These are phyloP conservation scores for Carcharodon carcharias DNA, from an alignment of 2,797 vertebrate genomes.

Conservation along the genomic window DNA sequence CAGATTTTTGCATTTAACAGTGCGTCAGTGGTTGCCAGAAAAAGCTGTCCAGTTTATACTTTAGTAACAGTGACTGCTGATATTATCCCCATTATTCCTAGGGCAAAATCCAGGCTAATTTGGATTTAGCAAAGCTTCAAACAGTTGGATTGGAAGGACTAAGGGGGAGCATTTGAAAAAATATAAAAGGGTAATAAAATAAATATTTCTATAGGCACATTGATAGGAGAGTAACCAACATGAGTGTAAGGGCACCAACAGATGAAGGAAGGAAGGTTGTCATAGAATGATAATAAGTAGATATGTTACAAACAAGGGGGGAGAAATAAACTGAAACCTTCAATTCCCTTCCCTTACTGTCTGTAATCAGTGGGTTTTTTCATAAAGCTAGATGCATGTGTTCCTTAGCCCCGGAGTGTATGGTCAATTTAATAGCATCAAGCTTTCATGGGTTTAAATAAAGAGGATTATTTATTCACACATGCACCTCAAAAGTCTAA, in stretches of 20 bases:
- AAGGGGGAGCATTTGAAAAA: background rate
- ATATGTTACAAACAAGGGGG: background rate
- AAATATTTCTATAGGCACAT: background rate
- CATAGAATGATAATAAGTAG: background rate
- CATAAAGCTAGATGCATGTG: no score
- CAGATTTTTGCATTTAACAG: background rate
- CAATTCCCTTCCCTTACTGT: no score
- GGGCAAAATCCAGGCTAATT: background rate
- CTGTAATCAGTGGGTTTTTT: no score
- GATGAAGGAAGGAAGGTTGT: background rate
- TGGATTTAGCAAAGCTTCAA: background rate
- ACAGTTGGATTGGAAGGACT: background rate
- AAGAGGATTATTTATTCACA: no score
- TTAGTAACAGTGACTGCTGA: background rate
- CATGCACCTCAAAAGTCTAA: no score
- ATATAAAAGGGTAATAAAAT: background rate
- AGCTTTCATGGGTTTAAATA: no score
- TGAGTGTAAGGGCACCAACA: background rate
- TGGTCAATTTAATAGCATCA: no score
- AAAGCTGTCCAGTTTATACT: background rate
- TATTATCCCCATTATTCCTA: background rate
- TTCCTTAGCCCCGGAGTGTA: no score
- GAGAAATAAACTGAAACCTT: no score
- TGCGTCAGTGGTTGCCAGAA: background rate
- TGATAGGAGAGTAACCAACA: background rate